Conservation (phyloP, 2,797 vertebrate genomes). For the Pangasius larnaudii region DNA sequence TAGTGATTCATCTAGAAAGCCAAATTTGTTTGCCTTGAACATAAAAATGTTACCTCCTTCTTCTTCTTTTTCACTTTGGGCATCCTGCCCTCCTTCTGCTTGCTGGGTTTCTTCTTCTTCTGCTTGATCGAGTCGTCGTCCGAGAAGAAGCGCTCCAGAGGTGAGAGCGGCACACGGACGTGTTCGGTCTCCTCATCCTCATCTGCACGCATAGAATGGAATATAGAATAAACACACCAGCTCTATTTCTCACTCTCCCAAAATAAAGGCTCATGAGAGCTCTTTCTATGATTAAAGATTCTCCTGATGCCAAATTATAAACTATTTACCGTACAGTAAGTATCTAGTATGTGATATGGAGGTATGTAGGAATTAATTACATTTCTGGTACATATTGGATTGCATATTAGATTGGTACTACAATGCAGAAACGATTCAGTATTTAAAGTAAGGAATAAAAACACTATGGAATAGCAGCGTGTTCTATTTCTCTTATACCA, state of each 20-base stretch:
- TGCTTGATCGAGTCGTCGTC: constrained; percentile 80
- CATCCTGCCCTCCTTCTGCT: constrained; percentile 87
- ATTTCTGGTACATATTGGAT: neutral
- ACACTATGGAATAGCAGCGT: neutral
- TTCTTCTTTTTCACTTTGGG: constrained; percentile 91
- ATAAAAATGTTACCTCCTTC: constrained; percentile 86
- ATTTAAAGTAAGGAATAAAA: neutral
- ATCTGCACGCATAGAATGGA: constrained; percentile 67
- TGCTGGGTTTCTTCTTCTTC: constrained; percentile 92
- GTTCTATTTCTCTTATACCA: neutral
- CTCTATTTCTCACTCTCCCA: neutral
- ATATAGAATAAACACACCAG: neutral
- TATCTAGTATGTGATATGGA: neutral
- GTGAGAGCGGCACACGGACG: constrained; percentile 68
- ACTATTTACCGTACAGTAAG: neutral
- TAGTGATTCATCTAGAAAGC: neutral
- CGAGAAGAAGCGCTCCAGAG: constrained; percentile 87
- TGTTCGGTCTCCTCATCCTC: constrained; percentile 86
- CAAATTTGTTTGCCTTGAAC: constrained; percentile 17
- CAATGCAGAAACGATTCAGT: neutral
- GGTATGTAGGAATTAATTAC: neutral
- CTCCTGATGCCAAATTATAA: neutral
- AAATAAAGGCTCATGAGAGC: neutral
- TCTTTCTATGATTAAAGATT: neutral
- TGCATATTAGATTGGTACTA: neutral